These are phyloP conservation scores for Drosophila prosaltans DNA, from an alignment of 1,140 invertebrate species.

Conservation along the genomic window DNA sequence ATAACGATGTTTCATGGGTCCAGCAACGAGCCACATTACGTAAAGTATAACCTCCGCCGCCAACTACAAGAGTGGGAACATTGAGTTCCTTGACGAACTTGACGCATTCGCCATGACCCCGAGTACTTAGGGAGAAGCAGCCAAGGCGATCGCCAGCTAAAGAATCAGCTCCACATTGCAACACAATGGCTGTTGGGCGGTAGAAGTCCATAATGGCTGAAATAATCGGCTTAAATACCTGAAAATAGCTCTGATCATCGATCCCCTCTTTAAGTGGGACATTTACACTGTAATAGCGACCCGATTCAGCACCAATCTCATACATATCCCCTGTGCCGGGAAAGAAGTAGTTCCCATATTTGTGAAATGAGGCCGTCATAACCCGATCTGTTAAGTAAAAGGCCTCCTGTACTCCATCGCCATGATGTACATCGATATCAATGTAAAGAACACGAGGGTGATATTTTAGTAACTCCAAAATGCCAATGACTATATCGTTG, in stretches of 20 bases:
- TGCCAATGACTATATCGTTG: constrained; percentile 99
- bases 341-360: constrained; percentile 99
- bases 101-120: constrained; percentile 97
- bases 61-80: constrained; percentile 96
- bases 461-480: constrained; percentile 97
- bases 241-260: constrained; percentile 96
- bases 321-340: constrained; percentile 99
- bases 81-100: constrained; percentile 97
- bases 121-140: constrained; percentile 85
- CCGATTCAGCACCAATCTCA: constrained; percentile 96
- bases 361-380: constrained; percentile 99
- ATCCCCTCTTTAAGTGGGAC: constrained; percentile 98
- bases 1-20: constrained; percentile 98
- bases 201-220: constrained; percentile 98
- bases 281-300: constrained; percentile 98
- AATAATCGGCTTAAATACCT: constrained; percentile 97
- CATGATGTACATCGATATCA: constrained; percentile 99
- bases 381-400: constrained; percentile 99
- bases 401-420: constrained; percentile 99
- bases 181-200: constrained; percentile 97
- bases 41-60: constrained; percentile 93
- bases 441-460: constrained; percentile 98
- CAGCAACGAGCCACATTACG: constrained; percentile 99
- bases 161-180: constrained; percentile 99
- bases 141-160: constrained; percentile 95